These are phyloP conservation scores for Ovibos moschatus DNA, from an alignment of 2,113 vertebrate genomes.

Conservation along the genomic window DNA sequence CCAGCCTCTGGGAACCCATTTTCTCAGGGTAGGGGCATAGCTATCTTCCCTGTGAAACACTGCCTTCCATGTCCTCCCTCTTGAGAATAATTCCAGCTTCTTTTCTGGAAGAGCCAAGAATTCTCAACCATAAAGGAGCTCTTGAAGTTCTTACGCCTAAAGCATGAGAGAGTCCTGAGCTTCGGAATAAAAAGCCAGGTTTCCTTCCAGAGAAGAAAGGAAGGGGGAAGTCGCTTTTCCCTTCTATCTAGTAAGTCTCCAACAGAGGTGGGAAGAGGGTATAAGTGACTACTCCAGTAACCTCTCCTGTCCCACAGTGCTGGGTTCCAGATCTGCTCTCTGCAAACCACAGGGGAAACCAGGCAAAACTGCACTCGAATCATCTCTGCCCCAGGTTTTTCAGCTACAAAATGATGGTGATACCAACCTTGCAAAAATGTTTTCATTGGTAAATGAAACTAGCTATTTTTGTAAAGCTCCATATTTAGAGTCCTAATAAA, in stretches of 20 bases:
- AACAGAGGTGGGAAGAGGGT: not conserved
- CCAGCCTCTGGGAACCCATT: not conserved
- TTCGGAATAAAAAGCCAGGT: not conserved
- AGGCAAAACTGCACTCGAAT: not conserved
- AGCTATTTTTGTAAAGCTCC: not conserved
- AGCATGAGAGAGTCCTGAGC: not conserved
- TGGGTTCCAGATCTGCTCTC: not conserved
- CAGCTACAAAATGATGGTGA: not conserved
- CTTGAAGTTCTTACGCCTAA: not conserved
- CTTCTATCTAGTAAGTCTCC: not conserved
- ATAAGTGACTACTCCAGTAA: not conserved
- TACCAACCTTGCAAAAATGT: not conserved
- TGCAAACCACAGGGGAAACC: rapidly evolving
- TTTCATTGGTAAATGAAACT: not conserved
- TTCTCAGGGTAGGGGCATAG: not conserved
- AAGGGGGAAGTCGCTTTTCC: not conserved
- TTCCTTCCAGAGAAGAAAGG: not conserved
- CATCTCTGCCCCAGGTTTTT: not conserved
- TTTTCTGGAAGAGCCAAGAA: not conserved
- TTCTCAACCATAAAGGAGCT: not conserved
- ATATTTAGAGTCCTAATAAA: not conserved
- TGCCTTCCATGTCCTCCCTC: not conserved
- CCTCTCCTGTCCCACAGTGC: not conserved
- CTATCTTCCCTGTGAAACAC: not conserved
- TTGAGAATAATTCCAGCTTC: not conserved